Evolutionary conservation across 2,797 vertebrate genomes (phyloP).

Genomic region (Sparidentex hasta): DNA sequence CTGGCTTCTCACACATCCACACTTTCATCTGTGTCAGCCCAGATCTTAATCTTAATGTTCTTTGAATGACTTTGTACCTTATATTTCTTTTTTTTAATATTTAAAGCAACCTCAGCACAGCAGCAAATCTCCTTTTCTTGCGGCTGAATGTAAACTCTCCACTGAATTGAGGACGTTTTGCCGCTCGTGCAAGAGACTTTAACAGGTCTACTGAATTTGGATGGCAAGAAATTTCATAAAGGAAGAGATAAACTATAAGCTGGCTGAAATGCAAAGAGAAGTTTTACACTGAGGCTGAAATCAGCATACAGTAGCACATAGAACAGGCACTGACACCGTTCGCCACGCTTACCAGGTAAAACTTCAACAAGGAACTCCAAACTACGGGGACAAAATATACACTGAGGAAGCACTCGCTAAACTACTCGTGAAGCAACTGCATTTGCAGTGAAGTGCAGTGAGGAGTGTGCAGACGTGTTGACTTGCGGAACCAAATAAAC

Average conservation of each 20-base stretch:
- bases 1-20: neutral
- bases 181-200: neutral
- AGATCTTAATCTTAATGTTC: neutral
- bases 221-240: neutral
- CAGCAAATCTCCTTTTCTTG: neutral
- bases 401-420: neutral
- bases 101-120: rapidly evolving
- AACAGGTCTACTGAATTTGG: neutral
- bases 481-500: neutral
- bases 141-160: neutral
- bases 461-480: neutral
- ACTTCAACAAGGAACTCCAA: neutral
- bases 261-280: neutral
- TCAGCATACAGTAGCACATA: neutral
- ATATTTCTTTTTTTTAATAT: neutral
- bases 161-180: neutral
- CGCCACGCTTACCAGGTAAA: neutral
- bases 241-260: neutral
- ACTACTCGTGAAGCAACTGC: neutral
- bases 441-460: neutral
- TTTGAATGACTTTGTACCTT: neutral
- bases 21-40: neutral
- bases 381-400: neutral
- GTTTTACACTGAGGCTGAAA: neutral
- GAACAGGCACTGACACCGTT: neutral